Percentiles rank a stretch among this genome's conserved stretches.
These are phyloP conservation scores for Echeneis naucrates DNA, from an alignment of 2,797 vertebrate genomes.

Conservation along the genomic window DNA sequence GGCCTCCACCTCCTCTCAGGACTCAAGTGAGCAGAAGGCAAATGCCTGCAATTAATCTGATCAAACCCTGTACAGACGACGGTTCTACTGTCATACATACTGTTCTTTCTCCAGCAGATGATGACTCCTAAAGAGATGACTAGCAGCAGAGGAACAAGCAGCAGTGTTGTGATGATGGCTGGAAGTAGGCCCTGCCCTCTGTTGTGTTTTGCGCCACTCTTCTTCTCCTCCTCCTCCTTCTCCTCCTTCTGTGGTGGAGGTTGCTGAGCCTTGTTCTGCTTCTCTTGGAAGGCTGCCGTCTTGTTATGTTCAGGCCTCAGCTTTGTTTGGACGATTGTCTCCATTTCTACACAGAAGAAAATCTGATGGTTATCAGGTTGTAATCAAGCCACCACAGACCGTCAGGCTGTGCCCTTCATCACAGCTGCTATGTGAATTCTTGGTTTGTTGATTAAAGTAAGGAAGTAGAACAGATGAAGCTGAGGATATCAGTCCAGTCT, in stretches of 20 bases:
- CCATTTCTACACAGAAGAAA: slow-evolving; percentile 85
- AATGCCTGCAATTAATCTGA: too few species aligned
- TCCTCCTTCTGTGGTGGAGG: slow-evolving; percentile 4
- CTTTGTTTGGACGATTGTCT: slow-evolving; percentile 87
- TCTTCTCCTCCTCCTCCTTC: slow-evolving; percentile 71
- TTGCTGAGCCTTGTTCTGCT: slow-evolving; percentile 49
- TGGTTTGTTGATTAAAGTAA: background rate
- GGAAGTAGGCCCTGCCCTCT: slow-evolving; percentile 81
- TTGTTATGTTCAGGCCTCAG: slow-evolving; percentile 83
- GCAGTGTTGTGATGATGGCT: slow-evolving; percentile 90
- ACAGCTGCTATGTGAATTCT: background rate
- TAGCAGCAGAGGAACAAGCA: slow-evolving; percentile 89
- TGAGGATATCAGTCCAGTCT: too few species aligned
- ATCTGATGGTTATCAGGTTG: background rate
- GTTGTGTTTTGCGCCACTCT: slow-evolving; percentile 72
- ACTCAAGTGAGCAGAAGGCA: too few species aligned
- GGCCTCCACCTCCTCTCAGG: too few species aligned
- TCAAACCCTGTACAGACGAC: background rate
- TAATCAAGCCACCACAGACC: too few species aligned
- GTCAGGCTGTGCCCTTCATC: too few species aligned
- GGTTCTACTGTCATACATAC: slow-evolving; percentile 84
- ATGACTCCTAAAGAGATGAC: slow-evolving; percentile 89
- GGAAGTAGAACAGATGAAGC: too few species aligned
- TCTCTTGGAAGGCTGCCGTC: slow-evolving; percentile 56
- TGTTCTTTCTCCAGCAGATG: slow-evolving; percentile 91